Evolutionary conservation across 2,888 invertebrate species (phyloP).

Genomic region (Drosophila algonquin): DNA sequence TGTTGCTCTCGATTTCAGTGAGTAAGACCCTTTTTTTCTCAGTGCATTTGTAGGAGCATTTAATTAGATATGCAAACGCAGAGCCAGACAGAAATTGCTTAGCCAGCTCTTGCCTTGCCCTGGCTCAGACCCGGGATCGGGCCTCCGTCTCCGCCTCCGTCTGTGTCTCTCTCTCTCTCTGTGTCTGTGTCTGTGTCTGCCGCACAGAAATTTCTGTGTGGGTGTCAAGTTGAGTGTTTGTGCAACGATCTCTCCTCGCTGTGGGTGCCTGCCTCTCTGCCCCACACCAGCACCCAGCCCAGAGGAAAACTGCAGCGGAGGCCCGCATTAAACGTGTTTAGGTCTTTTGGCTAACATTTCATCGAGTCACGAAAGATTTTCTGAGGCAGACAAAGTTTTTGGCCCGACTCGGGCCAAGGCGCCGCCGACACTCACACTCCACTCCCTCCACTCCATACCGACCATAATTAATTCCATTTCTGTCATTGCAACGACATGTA

Average conservation of each 20-base stretch:
- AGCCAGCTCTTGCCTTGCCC: slow-evolving; percentile 30
- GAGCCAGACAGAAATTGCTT: slow-evolving; percentile 55
- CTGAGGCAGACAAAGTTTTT: slow-evolving; percentile 24
- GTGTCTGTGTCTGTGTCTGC: slow-evolving; percentile 14
- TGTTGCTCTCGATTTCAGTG: neutral
- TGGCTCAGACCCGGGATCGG: slow-evolving; percentile 26
- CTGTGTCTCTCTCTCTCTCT: no score
- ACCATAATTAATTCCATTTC: slow-evolving; percentile 54
- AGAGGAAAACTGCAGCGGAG: slow-evolving; percentile 54
- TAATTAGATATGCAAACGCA: slow-evolving; percentile 61
- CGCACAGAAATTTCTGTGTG: slow-evolving; percentile 58
- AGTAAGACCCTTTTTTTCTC: neutral
- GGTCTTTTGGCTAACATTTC: slow-evolving; percentile 69
- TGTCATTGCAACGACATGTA: slow-evolving; percentile 48
- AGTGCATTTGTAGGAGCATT: slow-evolving; percentile 40
- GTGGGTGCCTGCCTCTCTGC: neutral
- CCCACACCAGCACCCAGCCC: slow-evolving; percentile 3
- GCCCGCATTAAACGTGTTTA: slow-evolving; percentile 74
- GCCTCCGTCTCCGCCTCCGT: neutral
- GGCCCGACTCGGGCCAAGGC: slow-evolving; percentile 30
- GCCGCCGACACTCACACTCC: slow-evolving; percentile 30
- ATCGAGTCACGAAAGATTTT: slow-evolving; percentile 60
- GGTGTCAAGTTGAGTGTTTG: slow-evolving; percentile 60
- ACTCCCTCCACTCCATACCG: slow-evolving; percentile 1
- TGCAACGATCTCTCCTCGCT: neutral